Conservation (phyloP, 2,888 invertebrate species). For the Gastracanthus pulcherrimus region DNA sequence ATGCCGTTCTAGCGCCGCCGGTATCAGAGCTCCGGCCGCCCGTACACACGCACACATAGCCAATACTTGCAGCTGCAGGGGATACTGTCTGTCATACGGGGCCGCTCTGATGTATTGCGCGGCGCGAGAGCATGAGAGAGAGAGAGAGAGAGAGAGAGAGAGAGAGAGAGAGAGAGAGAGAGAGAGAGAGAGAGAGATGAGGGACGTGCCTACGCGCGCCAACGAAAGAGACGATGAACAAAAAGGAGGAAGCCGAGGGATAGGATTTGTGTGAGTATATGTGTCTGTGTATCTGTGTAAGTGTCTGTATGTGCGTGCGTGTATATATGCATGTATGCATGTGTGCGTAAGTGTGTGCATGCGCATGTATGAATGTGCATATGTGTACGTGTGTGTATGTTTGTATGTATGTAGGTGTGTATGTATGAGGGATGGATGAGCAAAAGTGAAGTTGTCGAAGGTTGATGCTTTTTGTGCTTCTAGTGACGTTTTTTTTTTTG, state of each 20-base stretch:
- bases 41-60: too few relatives aligned
- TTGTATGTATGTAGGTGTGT: background rate
- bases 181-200: too few relatives aligned
- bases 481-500: background rate
- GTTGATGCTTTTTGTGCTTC: background rate
- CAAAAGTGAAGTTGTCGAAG: constrained; percentile 1
- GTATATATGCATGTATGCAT: too few relatives aligned
- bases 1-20: constrained; percentile 1
- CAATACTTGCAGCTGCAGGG: constrained; percentile 38
- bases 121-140: too few relatives aligned
- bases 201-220: background rate
- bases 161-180: too few relatives aligned
- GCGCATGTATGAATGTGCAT: background rate
- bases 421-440: background rate
- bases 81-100: constrained; percentile 65
- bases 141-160: too few relatives aligned
- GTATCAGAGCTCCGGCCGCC: background rate
- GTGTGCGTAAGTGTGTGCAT: background rate
- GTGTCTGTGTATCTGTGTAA: rapidly evolving
- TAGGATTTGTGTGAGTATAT: too few relatives aligned
- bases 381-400: background rate
- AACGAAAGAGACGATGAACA: constrained; percentile 1
- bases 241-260: background rate
- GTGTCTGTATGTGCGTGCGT: background rate
- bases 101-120: constrained; percentile 65